Base-by-base conservation (phyloP, 2,888 invertebrate genomes). In the Stenurella melanura region DNA sequence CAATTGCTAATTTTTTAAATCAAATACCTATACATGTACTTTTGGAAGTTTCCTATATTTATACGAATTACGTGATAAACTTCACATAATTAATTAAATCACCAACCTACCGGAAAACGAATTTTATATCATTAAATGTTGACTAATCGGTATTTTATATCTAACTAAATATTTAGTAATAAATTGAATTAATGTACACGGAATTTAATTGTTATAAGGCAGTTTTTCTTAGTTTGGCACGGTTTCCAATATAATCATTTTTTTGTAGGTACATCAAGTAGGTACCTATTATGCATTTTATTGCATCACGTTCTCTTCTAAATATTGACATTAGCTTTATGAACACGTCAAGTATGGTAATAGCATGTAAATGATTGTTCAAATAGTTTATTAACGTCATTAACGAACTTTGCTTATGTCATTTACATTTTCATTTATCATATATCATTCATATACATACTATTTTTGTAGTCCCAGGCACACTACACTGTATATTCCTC, bases 381-480 rank as follows among this genome's bases (percentile, higher is more conserved):
- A 54, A 67, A 67, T 54, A 67, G 21, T 38, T 38, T 30, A 6
- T 12, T 38, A 66, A 66, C 34, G n/a, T 38, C 19, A 10, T 64
- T 42, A 30, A 42, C 5, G 42, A 12, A 50, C 5, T 34, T 63
- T 57, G 26, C 26, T 73, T 50, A 63, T 64, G 61, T 66, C 54
- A 30, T 76, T 57, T 38, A 42, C 69, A 34, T 64, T 69, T 63
- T 69, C 57, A 69, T 26, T 75, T 75, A 68, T 57, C 78, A 54
- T 18, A n/a, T n/a, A n/a, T n/a, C n/a, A n/a, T n/a, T n/a, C n/a
- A 50, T 70, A 30, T 34, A 42, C 57, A 61, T 79, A 80, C 84
- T 85, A 85, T 84, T 85, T 85, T 82, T 69, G 83, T 81, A 82
- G 81, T 83, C 85, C 84, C 85, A 79, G 84, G 84, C 78, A 68